A percentile compares a stretch with the other conserved stretches of the same genome.
Conservation (phyloP, 1,140 invertebrate species). For the Papilio polyxenes region DNA sequence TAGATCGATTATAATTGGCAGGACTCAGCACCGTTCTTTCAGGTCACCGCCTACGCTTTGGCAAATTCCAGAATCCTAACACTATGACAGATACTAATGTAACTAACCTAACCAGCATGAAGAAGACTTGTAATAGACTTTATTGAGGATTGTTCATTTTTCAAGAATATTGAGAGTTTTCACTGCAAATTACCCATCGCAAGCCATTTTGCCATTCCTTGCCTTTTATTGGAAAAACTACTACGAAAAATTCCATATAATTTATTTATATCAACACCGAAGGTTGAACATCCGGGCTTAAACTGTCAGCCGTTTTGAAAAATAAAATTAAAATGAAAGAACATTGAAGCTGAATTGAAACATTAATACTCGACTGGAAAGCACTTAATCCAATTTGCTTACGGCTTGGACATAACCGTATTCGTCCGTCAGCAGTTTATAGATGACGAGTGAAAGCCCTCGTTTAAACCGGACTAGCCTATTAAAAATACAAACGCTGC, state of each 20-base stretch:
- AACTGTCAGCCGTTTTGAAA: neutral
- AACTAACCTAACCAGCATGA: neutral
- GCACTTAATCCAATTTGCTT: slow-evolving; percentile 39
- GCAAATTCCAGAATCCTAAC: neutral
- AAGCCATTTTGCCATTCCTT: neutral
- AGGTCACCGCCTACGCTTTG: neutral
- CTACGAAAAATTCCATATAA: neutral
- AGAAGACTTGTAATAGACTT: neutral
- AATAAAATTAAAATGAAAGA: neutral
- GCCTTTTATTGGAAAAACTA: no score
- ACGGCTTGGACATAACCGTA: slow-evolving; percentile 31
- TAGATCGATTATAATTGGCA: slow-evolving; percentile 18
- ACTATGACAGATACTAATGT: neutral
- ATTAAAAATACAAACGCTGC: slow-evolving; percentile 33
- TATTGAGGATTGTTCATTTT: neutral
- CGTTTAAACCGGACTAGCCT: slow-evolving; percentile 35
- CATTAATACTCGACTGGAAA: slow-evolving; percentile 30
- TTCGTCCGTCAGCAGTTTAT: slow-evolving; percentile 35
- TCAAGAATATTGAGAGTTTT: no score
- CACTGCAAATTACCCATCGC: fast-evolving
- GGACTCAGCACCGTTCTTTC: neutral
- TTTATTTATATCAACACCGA: neutral
- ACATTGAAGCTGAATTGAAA: slow-evolving; percentile 31
- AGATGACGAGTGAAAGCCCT: slow-evolving; percentile 35
- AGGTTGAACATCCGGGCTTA: no score